phyloP scores from a whole-genome alignment of 2,113 vertebrate genomes.

The Sapajus apella region DNA sequence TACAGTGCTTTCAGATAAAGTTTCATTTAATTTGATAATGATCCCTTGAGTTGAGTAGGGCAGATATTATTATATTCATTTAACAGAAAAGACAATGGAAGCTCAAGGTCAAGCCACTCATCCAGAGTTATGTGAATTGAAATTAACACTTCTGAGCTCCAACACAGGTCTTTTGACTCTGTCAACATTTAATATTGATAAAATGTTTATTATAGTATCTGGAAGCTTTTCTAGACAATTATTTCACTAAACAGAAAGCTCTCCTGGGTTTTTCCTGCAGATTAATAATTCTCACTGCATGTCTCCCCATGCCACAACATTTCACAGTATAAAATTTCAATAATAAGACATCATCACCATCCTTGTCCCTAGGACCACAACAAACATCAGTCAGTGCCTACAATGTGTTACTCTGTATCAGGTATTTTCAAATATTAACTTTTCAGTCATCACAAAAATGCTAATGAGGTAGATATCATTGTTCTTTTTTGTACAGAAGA shows the following conservation, averaged over 20 bases:
- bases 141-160: background rate
- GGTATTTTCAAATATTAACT: background rate
- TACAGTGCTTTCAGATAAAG: background rate
- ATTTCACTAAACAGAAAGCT: conserved; percentile 46
- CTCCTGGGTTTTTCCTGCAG: background rate
- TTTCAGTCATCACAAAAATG: background rate
- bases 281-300: background rate
- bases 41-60: background rate
- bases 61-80: background rate
- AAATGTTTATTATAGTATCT: conserved; percentile 16
- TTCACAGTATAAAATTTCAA: background rate
- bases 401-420: background rate
- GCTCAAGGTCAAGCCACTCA: background rate
- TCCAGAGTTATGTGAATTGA: background rate
- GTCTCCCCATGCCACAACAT: background rate
- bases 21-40: background rate
- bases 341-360: background rate
- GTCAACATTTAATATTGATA: conserved; percentile 44
- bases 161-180: background rate
- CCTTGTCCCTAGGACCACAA: background rate
- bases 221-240: background rate
- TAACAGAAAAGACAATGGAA: background rate
- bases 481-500: background rate
- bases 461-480: background rate
- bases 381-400: background rate